A percentile compares a stretch with the other conserved stretches of the same genome.
Conservation (phyloP, 2,113 vertebrate genomes). For the Eptesicus fuscus region DNA sequence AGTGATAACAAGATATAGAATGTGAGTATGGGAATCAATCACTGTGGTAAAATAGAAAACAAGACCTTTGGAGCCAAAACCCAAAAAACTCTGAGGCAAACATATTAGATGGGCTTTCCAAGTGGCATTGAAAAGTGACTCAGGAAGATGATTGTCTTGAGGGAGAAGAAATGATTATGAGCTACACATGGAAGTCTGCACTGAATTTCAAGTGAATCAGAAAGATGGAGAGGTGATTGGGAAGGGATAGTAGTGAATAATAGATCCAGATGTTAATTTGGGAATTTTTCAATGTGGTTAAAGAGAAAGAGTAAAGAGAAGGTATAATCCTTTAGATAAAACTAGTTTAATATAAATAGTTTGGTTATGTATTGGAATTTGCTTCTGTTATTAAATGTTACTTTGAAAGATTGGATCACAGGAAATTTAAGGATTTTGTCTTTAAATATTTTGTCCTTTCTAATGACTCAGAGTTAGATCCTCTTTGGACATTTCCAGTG, state of each 20-base stretch:
- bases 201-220: neutral
- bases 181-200: neutral
- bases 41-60: neutral
- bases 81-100: neutral
- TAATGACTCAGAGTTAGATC: neutral
- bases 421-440: neutral
- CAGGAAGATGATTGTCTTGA: neutral
- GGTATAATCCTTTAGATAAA: neutral
- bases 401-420: neutral
- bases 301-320: neutral
- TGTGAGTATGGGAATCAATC: neutral
- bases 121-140: neutral
- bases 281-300: neutral
- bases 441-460: neutral
- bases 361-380: neutral
- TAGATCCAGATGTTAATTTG: neutral
- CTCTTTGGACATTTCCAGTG: neutral
- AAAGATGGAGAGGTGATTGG: neutral
- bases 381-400: neutral
- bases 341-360: neutral
- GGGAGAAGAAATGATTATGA: neutral
- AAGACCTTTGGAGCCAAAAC: neutral
- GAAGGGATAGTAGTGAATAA: too few relatives aligned
- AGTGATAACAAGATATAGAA: neutral
- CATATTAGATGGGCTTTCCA: neutral